Percentiles rank a stretch among this genome's conserved stretches.
Conservation (phyloP, 1,140 invertebrate genomes). For the Heterodera schachtii region DNA sequence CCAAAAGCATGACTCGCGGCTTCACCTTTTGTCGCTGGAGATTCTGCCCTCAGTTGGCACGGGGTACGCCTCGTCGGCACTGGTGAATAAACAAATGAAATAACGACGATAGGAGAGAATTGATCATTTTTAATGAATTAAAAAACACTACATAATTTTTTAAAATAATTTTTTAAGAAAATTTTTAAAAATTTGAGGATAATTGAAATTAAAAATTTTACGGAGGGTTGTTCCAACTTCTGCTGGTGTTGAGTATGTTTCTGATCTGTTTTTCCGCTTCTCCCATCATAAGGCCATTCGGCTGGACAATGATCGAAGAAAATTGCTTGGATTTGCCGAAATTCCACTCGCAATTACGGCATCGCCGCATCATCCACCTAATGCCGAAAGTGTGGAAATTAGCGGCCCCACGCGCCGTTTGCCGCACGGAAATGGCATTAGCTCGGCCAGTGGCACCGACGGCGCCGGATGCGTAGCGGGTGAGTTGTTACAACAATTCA, state of each 20-base stretch:
- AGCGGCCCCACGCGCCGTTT: neutral
- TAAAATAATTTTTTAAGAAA: no score
- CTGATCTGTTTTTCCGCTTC: neutral
- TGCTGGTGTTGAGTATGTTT: neutral
- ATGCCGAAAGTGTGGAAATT: neutral
- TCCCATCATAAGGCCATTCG: neutral
- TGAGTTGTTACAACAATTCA: no score
- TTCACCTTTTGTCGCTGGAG: constrained; percentile 25
- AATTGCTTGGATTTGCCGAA: neutral
- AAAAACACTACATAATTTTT: no score
- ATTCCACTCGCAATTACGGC: neutral
- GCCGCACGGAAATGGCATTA: neutral
- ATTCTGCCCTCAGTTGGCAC: constrained; percentile 5
- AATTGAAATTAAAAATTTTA: no score
- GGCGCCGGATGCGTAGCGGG: neutral
- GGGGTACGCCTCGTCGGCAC: neutral
- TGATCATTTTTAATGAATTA: no score
- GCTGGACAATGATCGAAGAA: constrained; percentile 5
- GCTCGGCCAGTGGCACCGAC: neutral
- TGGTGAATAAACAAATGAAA: neutral
- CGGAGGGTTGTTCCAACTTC: neutral
- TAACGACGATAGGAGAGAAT: no score
- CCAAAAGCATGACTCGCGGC: constrained; percentile 11
- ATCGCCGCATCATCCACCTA: neutral
- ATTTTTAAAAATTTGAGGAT: no score